phyloP scores from a whole-genome alignment of 1,140 invertebrate genomes.

The Aphelinus atriplicis region DNA sequence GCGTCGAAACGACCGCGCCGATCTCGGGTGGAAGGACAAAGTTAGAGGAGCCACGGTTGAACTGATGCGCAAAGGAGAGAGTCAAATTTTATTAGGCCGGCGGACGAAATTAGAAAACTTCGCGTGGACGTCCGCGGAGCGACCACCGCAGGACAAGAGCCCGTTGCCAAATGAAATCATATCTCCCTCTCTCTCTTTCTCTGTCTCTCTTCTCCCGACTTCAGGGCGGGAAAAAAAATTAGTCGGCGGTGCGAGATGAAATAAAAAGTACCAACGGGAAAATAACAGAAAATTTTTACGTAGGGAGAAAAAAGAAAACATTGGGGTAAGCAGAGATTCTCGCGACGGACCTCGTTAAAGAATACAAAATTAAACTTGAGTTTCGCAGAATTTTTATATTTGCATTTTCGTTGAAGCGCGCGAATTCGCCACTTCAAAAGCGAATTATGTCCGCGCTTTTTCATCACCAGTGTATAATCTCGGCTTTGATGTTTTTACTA shows the following conservation, averaged over 20 bases:
- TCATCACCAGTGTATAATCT: too few relatives aligned
- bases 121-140: neutral
- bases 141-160: neutral
- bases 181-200: neutral
- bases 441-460: neutral
- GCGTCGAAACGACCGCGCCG: neutral
- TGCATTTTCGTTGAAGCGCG: neutral
- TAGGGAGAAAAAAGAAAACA: too few relatives aligned
- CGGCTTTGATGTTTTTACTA: too few relatives aligned
- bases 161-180: conserved; percentile 14
- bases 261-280: too few relatives aligned
- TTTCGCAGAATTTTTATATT: neutral
- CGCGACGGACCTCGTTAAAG: neutral
- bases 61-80: neutral
- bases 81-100: conserved; percentile 28
- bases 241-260: too few relatives aligned
- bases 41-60: too few relatives aligned
- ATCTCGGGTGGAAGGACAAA: too few relatives aligned
- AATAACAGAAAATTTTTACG: too few relatives aligned
- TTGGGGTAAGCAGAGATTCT: too few relatives aligned
- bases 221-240: too few relatives aligned
- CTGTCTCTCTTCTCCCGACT: too few relatives aligned
- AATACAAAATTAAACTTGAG: neutral
- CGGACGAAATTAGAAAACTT: conserved; percentile 25
- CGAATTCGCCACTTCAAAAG: neutral